Conservation (phyloP, 2,797 vertebrate species). For the Naso thynnoides region DNA sequence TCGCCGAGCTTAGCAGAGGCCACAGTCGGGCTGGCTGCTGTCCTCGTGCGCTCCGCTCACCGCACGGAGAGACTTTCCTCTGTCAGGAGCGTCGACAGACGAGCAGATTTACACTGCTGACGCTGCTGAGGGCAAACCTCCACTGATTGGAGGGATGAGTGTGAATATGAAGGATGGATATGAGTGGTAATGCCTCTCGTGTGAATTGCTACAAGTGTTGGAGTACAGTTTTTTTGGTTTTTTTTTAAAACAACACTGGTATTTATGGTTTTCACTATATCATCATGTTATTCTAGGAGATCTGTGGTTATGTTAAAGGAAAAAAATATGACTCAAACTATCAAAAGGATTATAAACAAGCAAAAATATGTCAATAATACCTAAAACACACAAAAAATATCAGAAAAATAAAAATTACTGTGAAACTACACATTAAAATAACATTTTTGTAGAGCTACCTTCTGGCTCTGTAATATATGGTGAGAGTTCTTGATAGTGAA, state of each 20-base stretch:
- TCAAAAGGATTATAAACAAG: not conserved
- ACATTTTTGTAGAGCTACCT: not conserved
- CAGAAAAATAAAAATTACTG: not conserved
- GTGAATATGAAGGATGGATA: conserved; percentile 27
- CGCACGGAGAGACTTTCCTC: conserved; percentile 49
- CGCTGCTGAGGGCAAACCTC: conserved; percentile 1
- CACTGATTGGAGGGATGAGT: conserved; percentile 11
- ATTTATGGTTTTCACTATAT: too few relatives aligned
- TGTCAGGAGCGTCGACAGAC: conserved; percentile 52
- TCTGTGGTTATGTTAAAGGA: too few relatives aligned
- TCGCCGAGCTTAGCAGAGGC: conserved; percentile 58
- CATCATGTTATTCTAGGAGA: too few relatives aligned
- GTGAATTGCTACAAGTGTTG: not conserved
- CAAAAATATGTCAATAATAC: not conserved
- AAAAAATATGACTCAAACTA: not conserved
- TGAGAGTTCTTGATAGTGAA: too few relatives aligned
- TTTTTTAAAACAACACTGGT: too few relatives aligned
- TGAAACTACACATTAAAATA: not conserved
- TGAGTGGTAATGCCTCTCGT: not conserved
- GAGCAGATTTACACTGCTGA: conserved; percentile 37
- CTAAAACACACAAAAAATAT: not conserved
- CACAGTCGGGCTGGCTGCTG: conserved; percentile 63
- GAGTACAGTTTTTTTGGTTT: not conserved
- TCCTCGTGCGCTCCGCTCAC: conserved; percentile 65
- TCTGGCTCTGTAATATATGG: not conserved